These are phyloP conservation scores for Kuschelorhynchus macadamiae DNA, from an alignment of 2,888 invertebrate genomes.

Conservation along the genomic window DNA sequence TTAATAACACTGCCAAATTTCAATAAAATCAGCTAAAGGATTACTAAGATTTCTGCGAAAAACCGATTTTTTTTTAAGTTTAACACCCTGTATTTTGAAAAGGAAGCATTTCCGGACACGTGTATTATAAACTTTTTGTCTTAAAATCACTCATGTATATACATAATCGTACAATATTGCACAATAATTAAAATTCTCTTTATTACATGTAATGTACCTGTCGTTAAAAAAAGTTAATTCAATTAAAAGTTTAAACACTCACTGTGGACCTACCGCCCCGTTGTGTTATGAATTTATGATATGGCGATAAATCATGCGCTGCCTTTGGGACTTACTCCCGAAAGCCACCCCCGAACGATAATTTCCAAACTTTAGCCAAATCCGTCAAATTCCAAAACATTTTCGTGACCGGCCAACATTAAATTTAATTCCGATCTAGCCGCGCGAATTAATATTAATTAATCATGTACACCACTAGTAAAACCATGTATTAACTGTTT, in stretches of 20 bases:
- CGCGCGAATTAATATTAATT: constrained; percentile 29
- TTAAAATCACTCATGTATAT: too few relatives aligned
- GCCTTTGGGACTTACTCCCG: constrained; percentile 5
- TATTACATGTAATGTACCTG: too few relatives aligned
- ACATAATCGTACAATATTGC: too few relatives aligned
- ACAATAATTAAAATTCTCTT: too few relatives aligned
- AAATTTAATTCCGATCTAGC: constrained; percentile 24
- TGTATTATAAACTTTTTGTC: too few relatives aligned
- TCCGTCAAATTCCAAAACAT: constrained; percentile 25
- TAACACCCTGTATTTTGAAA: too few relatives aligned
- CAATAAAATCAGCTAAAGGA: too few relatives aligned
- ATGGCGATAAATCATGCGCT: constrained; percentile 20
- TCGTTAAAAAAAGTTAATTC: too few relatives aligned
- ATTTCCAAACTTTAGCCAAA: constrained; percentile 20
- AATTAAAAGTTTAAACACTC: constrained; percentile 14
- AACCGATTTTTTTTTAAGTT: too few relatives aligned
- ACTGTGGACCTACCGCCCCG: neutral
- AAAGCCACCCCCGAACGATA: constrained; percentile 6
- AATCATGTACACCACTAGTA: constrained; percentile 15
- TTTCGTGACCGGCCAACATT: constrained; percentile 13
- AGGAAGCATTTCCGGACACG: too few relatives aligned
- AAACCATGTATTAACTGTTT: constrained; percentile 23
- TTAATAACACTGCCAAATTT: too few relatives aligned
- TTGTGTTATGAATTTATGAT: constrained; percentile 13
- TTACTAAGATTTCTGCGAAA: too few relatives aligned